Conservation (phyloP, 2,888 invertebrate species). For the Venustoraphidia nigricollis region DNA sequence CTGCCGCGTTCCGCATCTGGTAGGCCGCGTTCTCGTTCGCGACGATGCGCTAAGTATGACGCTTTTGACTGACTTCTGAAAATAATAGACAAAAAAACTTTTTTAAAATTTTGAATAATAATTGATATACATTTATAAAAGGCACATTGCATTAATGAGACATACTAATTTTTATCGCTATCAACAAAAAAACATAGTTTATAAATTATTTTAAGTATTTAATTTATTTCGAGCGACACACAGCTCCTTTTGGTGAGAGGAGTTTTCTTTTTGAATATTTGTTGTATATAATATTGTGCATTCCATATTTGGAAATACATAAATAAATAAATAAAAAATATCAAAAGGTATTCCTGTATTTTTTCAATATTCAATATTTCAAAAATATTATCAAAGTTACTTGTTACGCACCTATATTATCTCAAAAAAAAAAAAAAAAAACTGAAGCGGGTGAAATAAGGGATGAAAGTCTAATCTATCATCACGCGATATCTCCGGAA, state of each 20-base stretch:
- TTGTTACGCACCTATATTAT: too few relatives aligned
- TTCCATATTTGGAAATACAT: not conserved
- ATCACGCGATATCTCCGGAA: too few relatives aligned
- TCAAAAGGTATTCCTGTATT: not conserved
- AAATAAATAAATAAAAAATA: conserved; percentile 1
- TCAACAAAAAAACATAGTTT: not conserved
- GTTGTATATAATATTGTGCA: not conserved
- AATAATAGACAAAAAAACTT: conserved; percentile 16
- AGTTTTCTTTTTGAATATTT: too few relatives aligned
- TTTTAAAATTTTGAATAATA: not conserved
- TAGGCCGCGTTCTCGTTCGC: conserved; percentile 49
- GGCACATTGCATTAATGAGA: not conserved
- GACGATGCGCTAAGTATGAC: conserved; percentile 55
- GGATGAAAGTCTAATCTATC: too few relatives aligned
- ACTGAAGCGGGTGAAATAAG: too few relatives aligned
- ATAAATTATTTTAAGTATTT: not conserved
- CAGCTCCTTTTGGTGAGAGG: not conserved
- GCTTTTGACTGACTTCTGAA: conserved; percentile 64
- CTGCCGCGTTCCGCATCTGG: conserved; percentile 56
- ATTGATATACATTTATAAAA: not conserved
- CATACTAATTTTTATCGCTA: not conserved
- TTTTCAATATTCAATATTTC: too few relatives aligned
- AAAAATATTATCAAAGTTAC: too few relatives aligned
- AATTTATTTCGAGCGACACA: not conserved
- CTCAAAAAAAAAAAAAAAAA: too few relatives aligned